phyloP scores from a whole-genome alignment of 1,140 invertebrate species.

The Carcinoscorpius rotundicauda region DNA sequence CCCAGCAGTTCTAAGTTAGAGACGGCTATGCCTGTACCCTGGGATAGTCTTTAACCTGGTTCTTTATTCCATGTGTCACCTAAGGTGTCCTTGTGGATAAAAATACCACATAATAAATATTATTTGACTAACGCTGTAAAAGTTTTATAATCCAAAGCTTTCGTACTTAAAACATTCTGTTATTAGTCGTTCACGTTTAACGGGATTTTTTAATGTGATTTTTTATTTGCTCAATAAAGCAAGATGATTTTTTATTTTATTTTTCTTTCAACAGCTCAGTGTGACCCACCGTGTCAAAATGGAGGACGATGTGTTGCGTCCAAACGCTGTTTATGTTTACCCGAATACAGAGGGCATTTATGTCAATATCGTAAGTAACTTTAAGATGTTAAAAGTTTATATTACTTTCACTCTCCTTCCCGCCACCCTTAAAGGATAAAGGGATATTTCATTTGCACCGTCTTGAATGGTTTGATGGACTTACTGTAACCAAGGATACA shows the following conservation, averaged over 20 bases:
- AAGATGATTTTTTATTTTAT: slow-evolving; percentile 5
- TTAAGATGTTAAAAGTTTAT: not conserved
- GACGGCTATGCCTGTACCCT: too few species aligned
- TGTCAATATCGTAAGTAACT: slow-evolving; percentile 43
- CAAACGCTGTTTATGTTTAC: slow-evolving; percentile 54
- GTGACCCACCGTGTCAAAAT: slow-evolving; percentile 58
- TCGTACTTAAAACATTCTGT: not conserved
- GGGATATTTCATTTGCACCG: too few species aligned
- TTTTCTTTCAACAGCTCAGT: slow-evolving; percentile 45
- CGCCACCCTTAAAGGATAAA: too few species aligned
- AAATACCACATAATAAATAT: too few species aligned
- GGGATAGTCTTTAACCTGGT: too few species aligned
- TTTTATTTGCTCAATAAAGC: not conserved
- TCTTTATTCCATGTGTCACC: too few species aligned
- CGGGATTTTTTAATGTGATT: not conserved
- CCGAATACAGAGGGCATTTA: slow-evolving; percentile 53
- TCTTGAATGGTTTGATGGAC: too few species aligned
- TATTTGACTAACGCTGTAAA: too few species aligned
- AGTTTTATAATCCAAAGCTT: not conserved
- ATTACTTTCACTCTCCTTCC: too few species aligned
- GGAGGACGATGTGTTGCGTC: slow-evolving; percentile 59
- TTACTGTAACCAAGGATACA: too few species aligned
- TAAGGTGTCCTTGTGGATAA: too few species aligned
- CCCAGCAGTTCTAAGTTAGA: too few species aligned
- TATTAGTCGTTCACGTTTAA: not conserved